Evolutionary conservation across 2,888 invertebrate species (phyloP).

Genomic region (Philaethria dido): DNA sequence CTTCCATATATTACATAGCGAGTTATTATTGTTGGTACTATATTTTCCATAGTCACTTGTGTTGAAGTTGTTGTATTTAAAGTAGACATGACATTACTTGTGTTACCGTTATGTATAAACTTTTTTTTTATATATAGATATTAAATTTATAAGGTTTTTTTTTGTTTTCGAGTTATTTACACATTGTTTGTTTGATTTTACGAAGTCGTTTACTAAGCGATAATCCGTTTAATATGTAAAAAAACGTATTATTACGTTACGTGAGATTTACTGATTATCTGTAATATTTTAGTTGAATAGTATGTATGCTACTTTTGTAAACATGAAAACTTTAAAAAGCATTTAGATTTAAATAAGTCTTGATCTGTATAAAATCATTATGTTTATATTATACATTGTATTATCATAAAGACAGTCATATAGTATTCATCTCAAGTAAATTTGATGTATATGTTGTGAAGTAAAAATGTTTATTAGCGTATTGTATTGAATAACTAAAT

Average conservation of each 20-base stretch:
- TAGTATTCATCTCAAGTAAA: neutral
- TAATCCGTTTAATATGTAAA: neutral
- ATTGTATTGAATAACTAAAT: neutral
- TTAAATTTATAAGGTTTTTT: neutral
- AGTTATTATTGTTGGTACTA: neutral
- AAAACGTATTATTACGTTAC: conserved; percentile 1
- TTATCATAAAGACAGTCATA: neutral
- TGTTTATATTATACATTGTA: neutral
- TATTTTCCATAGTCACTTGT: neutral
- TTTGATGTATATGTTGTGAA: conserved; percentile 7
- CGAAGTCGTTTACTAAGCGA: neutral
- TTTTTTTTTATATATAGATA: conserved; percentile 3
- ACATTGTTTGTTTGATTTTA: neutral
- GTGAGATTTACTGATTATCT: neutral
- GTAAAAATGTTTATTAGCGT: neutral
- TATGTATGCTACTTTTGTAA: neutral
- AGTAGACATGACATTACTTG: conserved; percentile 2
- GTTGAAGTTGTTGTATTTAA: conserved; percentile 3
- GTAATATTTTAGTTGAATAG: too few relatives aligned
- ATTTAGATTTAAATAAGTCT: conserved; percentile 6
- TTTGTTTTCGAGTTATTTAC: conserved; percentile 13
- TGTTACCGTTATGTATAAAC: neutral
- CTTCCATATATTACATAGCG: too few relatives aligned
- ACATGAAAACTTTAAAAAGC: neutral
- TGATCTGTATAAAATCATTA: neutral